Evolutionary conservation across 2,113 vertebrate species (phyloP).

Genomic region (Choloepus hoffmanni): DNA sequence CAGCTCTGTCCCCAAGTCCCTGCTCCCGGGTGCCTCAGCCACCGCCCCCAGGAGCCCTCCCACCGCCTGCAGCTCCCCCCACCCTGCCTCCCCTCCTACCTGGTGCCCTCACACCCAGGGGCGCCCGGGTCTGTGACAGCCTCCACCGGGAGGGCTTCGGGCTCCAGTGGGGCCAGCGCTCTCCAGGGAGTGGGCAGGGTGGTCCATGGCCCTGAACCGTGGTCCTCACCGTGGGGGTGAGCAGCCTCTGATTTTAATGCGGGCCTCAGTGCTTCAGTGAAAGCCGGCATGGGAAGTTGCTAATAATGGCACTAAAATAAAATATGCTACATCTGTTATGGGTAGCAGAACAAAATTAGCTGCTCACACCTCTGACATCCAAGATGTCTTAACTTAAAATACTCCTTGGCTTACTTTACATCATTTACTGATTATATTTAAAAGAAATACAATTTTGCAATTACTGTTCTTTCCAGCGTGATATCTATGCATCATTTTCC

Average conservation of each 20-base stretch:
- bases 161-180: not conserved
- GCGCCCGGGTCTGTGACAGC: not conserved
- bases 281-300: slow-evolving; percentile 88
- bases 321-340: slow-evolving; percentile 93
- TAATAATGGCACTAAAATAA: slow-evolving; percentile 92
- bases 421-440: slow-evolving; percentile 92
- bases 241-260: slow-evolving; percentile 83
- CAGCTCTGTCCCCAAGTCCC: not conserved
- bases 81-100: slow-evolving; percentile 19
- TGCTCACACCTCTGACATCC: slow-evolving; percentile 93
- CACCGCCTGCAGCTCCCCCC: not conserved
- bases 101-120: slow-evolving; percentile 34
- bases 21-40: not conserved
- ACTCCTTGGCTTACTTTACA: slow-evolving; percentile 91
- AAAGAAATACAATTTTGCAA: slow-evolving; percentile 93
- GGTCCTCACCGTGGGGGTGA: slow-evolving; percentile 73
- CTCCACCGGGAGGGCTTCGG: not conserved
- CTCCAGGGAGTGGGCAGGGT: not conserved
- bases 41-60: not conserved
- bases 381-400: slow-evolving; percentile 93
- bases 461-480: slow-evolving; percentile 91
- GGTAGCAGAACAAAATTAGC: slow-evolving; percentile 94
- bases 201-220: slow-evolving; percentile 70
- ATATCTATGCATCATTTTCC: slow-evolving; percentile 91
- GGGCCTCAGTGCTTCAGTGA: slow-evolving; percentile 85